Percentiles rank a stretch among this genome's conserved stretches.
These are phyloP conservation scores for Pseudomugil gertrudae DNA, from an alignment of 2,797 vertebrate species.

Conservation along the genomic window DNA sequence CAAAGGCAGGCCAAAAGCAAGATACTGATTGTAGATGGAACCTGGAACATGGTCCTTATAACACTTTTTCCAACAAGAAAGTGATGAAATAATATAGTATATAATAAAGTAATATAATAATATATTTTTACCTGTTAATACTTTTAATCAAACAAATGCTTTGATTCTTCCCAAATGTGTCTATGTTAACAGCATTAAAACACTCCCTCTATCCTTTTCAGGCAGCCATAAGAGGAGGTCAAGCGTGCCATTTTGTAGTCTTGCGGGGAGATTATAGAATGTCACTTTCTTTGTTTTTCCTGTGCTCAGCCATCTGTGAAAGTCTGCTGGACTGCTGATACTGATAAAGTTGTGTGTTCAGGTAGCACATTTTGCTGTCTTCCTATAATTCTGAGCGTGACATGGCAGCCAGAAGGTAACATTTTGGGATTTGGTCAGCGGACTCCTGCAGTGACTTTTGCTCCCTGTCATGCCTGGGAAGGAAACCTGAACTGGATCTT, in stretches of 20 bases:
- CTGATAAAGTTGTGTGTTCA: constrained; percentile 70
- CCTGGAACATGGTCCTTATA: background rate
- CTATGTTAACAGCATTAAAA: constrained; percentile 12
- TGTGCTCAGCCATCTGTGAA: constrained; percentile 65
- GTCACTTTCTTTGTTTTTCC: constrained; percentile 62
- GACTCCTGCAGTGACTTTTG: constrained; percentile 16
- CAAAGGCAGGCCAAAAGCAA: background rate
- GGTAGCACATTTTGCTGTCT: constrained; percentile 68
- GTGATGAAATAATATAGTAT: background rate
- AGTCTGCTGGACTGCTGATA: constrained; percentile 52
- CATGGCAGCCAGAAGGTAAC: constrained; percentile 49
- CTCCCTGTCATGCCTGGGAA: constrained; percentile 12
- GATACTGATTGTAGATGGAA: background rate
- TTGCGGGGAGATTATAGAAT: constrained; percentile 54
- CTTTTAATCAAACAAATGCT: too few relatives aligned
- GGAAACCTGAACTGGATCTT: constrained; percentile 16
- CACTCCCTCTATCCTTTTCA: background rate
- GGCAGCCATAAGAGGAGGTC: constrained; percentile 31
- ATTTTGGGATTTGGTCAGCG: constrained; percentile 41
- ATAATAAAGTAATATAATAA: too few relatives aligned
- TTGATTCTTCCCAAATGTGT: background rate
- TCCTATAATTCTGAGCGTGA: constrained; percentile 53
- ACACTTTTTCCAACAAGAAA: background rate
- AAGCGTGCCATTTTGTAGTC: constrained; percentile 43
- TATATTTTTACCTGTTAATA: too few relatives aligned